phyloP scores from a whole-genome alignment of 2,888 invertebrate species.

The Portevinia maculata region DNA sequence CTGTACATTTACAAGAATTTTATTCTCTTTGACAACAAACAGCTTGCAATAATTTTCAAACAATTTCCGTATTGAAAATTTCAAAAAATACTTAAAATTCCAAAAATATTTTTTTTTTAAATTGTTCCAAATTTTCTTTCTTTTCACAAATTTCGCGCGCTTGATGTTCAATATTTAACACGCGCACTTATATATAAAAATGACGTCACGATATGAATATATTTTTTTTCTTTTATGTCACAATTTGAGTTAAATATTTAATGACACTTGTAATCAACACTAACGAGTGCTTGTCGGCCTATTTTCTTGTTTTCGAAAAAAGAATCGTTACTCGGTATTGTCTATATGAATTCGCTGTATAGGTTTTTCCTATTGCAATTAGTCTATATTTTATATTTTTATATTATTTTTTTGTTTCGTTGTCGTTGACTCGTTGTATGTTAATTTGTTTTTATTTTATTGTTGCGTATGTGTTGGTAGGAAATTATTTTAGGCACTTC shows the following conservation, averaged over 20 bases:
- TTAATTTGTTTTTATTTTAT: not conserved
- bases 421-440: conserved; percentile 44
- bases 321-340: conserved; percentile 1
- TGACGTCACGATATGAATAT: conserved; percentile 38
- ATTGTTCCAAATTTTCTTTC: conserved; percentile 9
- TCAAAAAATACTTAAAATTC: conserved; percentile 9
- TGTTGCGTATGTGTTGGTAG: conserved; percentile 7
- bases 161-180: conserved; percentile 1
- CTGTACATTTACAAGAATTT: no score
- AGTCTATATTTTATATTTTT: not conserved
- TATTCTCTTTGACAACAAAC: conserved; percentile 12
- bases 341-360: not conserved
- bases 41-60: conserved; percentile 27
- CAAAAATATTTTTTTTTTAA: conserved; percentile 29
- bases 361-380: not conserved
- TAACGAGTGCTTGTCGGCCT: conserved; percentile 5
- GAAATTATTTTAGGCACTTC: conserved; percentile 39
- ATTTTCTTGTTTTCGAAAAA: no score
- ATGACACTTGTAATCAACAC: conserved; percentile 5
- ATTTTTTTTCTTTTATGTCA: not conserved
- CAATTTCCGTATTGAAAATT: conserved; percentile 36
- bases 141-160: conserved; percentile 7
- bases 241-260: not conserved
- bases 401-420: conserved; percentile 31
- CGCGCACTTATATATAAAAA: conserved; percentile 13